Evolutionary conservation across 2,113 vertebrate species (phyloP), one percentile per base, ranked within the genome.

Genomic region (Aphelocoma coerulescens): DNA sequence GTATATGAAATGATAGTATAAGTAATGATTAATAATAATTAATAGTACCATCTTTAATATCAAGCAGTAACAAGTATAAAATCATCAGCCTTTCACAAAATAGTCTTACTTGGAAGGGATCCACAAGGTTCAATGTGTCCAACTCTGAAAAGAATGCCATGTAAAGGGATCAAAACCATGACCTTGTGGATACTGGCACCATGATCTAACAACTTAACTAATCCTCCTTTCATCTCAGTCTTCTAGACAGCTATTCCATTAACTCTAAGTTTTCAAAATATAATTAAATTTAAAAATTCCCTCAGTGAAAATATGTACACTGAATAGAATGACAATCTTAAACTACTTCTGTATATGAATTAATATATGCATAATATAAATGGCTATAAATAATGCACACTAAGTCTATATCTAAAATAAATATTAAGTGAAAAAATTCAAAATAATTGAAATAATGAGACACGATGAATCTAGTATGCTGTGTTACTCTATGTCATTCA

Each of bases 1-100:
- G 43, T 46, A 63, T n/a, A n/a, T n/a, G n/a, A n/a, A n/a, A n/a
- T n/a, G n/a, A n/a, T n/a, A n/a, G n/a, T n/a, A n/a, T n/a, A n/a
- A n/a, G n/a, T n/a, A 48, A 48, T 74, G 48, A 94, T 91, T 94
- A 89, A 92, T 72, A 91, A 83, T 80, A 86, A 95, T 94, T 87
- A 94, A 94, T 86, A 68, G 41, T 54, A 87, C 68, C 80, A 91
- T 81, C 79, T 95, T 88, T 61, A 84, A 13, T 93, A 93, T 69
- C 43, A 81, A 61, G 23, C 20, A 89, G 22, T 75, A 87, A 39
- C 61, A 92, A 52, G 48, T 86, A 22, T 75, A 62, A 91, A 81
- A 78, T 83, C 61, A 92, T 78, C 72, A 78, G 32, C 17, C 14
- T 67, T 71, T 76, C 41, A 90, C 41, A 63, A 62, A 57, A 49